A percentile compares a stretch with the other conserved stretches of the same genome.
phyloP scores from a whole-genome alignment of 2,113 vertebrate genomes.

The Ailuropoda melanoleuca region DNA sequence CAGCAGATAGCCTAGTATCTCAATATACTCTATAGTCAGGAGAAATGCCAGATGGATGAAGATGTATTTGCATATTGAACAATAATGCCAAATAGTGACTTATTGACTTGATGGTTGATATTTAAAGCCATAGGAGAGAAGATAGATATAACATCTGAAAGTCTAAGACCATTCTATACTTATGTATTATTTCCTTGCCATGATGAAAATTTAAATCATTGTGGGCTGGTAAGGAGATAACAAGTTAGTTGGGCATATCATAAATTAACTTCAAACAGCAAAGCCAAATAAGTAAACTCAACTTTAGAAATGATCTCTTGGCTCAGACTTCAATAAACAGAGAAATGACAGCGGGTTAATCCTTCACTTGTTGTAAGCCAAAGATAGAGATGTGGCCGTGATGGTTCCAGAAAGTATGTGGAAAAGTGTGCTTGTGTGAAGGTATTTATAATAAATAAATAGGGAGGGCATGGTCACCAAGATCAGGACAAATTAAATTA shows the following conservation, averaged over 20 bases:
- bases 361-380: neutral
- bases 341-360: conserved; percentile 34
- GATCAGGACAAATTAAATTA: conserved; percentile 40
- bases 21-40: neutral
- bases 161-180: neutral
- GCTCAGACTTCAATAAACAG: conserved; percentile 47
- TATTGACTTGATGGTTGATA: neutral
- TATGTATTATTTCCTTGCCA: neutral
- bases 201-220: conserved; percentile 8
- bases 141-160: neutral
- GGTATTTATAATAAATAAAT: conserved; percentile 4
- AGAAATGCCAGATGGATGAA: neutral
- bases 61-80: conserved; percentile 16
- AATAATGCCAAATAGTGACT: neutral
- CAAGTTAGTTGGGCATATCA: neutral
- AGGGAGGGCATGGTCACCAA: neutral
- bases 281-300: conserved; percentile 46
- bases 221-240: neutral
- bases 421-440: neutral
- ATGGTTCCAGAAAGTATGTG: neutral
- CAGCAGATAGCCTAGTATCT: neutral
- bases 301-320: conserved; percentile 56
- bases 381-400: neutral
- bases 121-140: neutral
- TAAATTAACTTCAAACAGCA: conserved; percentile 42